Conservation (phyloP, 2,797 vertebrate genomes). For the Gymnopithys bicolor region DNA sequence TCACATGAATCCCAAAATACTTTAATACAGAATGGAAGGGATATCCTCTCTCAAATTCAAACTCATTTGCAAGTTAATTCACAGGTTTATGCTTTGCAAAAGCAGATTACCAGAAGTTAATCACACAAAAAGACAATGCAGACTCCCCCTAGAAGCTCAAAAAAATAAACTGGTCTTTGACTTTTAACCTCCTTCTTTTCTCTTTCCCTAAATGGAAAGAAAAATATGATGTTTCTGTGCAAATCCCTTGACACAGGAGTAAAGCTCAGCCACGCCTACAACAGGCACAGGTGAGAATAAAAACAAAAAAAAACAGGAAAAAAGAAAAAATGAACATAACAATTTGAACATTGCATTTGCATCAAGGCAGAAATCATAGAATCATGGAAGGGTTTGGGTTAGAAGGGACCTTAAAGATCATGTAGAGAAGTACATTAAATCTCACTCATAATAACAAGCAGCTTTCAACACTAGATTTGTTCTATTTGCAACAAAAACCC, state of each 20-base stretch:
- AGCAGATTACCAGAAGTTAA: not conserved
- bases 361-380: not conserved
- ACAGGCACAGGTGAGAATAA: not conserved
- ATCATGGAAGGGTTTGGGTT: not conserved
- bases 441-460: not conserved
- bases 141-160: not conserved
- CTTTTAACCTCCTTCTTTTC: accelerated
- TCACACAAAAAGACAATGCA: accelerated
- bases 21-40: not conserved
- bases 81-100: not conserved
- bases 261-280: not conserved
- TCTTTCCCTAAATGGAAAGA: not conserved
- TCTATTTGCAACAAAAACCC: not conserved
- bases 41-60: not conserved
- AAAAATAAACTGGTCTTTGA: not conserved
- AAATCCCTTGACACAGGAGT: not conserved
- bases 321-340: accelerated
- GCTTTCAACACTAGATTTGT: not conserved
- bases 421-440: not conserved
- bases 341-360: not conserved
- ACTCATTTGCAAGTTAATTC: not conserved
- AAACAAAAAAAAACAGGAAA: not conserved
- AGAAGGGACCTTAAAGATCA: not conserved
- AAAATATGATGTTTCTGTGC: not conserved
- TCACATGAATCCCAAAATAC: not conserved